phyloP scores from a whole-genome alignment of 1,140 invertebrate genomes.

The Physella acuta region DNA sequence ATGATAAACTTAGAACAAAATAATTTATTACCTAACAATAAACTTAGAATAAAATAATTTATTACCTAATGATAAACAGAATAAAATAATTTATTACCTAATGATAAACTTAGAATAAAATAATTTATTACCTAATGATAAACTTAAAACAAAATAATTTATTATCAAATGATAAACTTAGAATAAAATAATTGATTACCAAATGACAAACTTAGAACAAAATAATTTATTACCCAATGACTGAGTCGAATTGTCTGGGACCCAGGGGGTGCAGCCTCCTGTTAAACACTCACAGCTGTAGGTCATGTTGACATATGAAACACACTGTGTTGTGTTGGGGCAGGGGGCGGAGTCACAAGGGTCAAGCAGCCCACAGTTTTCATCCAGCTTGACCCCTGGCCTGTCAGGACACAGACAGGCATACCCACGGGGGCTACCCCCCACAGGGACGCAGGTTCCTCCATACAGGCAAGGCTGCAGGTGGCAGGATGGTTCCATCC shows the following conservation, averaged over 20 bases:
- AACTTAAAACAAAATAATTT: background rate
- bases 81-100: background rate
- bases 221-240: background rate
- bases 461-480: constrained; percentile 4
- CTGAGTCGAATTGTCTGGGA: background rate
- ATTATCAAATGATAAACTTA: background rate
- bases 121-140: background rate
- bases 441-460: background rate
- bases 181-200: background rate
- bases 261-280: background rate
- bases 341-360: constrained; percentile 7
- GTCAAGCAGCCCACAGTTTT: background rate
- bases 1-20: too few relatives aligned
- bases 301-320: background rate
- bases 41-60: too few relatives aligned
- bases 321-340: background rate
- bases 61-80: too few relatives aligned
- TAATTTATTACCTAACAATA: too few relatives aligned
- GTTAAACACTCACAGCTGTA: background rate
- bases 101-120: background rate
- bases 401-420: background rate
- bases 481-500: background rate
- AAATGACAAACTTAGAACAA: background rate
- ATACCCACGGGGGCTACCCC: background rate
- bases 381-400: background rate